Base-by-base conservation (phyloP, 2,113 vertebrate genomes). In the Cyanoramphus novaezelandiae region DNA sequence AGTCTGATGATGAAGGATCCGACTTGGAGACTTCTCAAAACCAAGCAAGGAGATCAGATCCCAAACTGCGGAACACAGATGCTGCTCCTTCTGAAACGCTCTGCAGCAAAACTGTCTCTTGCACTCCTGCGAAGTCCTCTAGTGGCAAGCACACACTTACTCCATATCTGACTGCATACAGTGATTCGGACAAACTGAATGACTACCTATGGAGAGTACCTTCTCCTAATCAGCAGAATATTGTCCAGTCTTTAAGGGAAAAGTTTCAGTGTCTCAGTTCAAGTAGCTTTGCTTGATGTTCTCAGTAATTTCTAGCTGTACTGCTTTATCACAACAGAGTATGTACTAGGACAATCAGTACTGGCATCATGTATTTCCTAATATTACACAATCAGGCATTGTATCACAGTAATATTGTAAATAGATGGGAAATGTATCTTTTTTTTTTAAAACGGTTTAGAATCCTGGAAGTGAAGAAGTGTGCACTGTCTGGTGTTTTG, bases 201-300 rank as follows among this genome's bases (percentile, higher is more conserved):
- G 98, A 98, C 77, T 99, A 99, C 95, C 96, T 99, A 57, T 99
- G 99, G 99, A 98, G 97, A 44, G 98, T 99, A 21, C 98, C 99
- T 0, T 97, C 98, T 93, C 98, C 98, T 89, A 98, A 89, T 96
- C 99, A 99, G 96, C 98, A 99, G 96, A 99, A 99, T 57, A 98
- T 99, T 43, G 99, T 99, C 82, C 99, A 99, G 94, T 99, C 99
- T 44, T 97, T 99, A 95, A 98, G 99, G 88, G 99, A 99, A 77
- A 99, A 99, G 96, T 99, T 99, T 92, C 99, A 99, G 82, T 99
- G 99, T 98, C 98, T 99, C 86, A 99, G 99, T 92, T 99, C 99
- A 63, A 99, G 99, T 95, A 99, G 99, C 93, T 99, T 99, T 86
- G 99, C 98, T 89, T 99, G 95, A 98, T 81, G 44, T 70, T 88